Evolutionary conservation across 2,888 invertebrate genomes (phyloP), one percentile per base, ranked within the genome.

Genomic region (Pollenia labialis): DNA sequence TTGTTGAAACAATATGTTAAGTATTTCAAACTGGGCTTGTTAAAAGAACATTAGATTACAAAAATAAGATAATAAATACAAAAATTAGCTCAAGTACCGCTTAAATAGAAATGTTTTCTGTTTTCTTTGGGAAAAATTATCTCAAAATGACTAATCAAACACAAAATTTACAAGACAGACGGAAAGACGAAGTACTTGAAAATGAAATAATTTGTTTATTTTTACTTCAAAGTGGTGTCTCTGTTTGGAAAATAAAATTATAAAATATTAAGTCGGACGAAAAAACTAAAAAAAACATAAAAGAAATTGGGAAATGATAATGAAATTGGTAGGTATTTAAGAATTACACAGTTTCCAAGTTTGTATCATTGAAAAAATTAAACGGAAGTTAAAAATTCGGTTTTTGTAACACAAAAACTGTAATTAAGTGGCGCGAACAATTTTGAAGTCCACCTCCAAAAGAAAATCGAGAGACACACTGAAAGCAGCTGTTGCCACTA

Each of bases 11-110:
- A 58, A 48, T 58, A 72, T 66, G 66, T 77, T 75, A 64, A 84
- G 48, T 56, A 72, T 60, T 52, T 77, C 83, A 77, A 84, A 77
- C 46, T 77, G 85, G 85, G 81, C 84, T 87, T 81, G 87, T 87
- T 87, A 84, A 84, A 87, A 81, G 81, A 87, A 84, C 84, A 87
- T 84, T 76, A 52, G 87, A 87, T 87, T 84, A 50, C 56, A 69
- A 74, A 72, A 74, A 75, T 40, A 52, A 68, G 74, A 85, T 84
- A 81, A 77, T 40, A 69, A 46, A 50, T 48, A 44, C 23, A 46
- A 76, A 83, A 87, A 84, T 87, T 84, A 84, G 84, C 87, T 84
- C 84, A 87, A 87, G 87, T 87, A 40, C 62, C 68, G 66, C 58
- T 71, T 79, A 79, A 76, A 56, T 56, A 58, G 52, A 60, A 85